phyloP scores from a whole-genome alignment of 2,113 vertebrate genomes.

The Labrus mixtus region DNA sequence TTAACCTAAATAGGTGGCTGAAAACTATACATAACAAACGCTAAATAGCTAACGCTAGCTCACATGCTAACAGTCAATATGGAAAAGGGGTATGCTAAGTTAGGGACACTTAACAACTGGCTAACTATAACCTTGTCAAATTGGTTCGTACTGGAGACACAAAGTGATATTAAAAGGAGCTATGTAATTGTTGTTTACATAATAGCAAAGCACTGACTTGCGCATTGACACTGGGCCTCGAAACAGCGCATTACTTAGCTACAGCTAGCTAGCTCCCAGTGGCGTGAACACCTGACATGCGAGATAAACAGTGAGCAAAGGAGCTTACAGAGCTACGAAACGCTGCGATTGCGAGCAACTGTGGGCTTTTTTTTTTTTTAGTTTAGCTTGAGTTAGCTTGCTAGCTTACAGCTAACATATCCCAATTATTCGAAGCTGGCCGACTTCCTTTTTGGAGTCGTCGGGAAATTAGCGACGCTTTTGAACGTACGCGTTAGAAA shows the following conservation, averaged over 20 bases:
- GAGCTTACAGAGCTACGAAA: conserved; percentile 8
- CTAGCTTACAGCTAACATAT: conserved; percentile 66
- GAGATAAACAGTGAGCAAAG: conserved; percentile 15
- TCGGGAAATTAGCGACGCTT: background rate
- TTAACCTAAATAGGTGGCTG: conserved; percentile 69
- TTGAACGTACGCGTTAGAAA: background rate
- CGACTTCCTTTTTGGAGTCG: conserved; percentile 56
- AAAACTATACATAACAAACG: conserved; percentile 59
- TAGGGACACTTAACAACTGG: background rate
- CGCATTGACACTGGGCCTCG: conserved; percentile 75
- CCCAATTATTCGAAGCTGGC: conserved; percentile 64
- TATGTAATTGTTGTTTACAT: conserved; percentile 74
- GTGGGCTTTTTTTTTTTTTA: conserved; percentile 62
- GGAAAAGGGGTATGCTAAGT: background rate
- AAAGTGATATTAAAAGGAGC: background rate
- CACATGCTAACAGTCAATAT: conserved; percentile 28
- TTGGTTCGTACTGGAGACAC: background rate
- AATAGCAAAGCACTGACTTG: conserved; percentile 67
- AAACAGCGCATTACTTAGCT: conserved; percentile 57
- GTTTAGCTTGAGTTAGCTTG: conserved; percentile 65
- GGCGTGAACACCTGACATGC: background rate
- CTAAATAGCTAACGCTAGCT: conserved; percentile 46
- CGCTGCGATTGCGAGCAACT: background rate
- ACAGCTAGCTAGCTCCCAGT: conserved; percentile 1
- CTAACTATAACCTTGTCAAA: background rate